phyloP scores from a whole-genome alignment of 2,888 invertebrate species.

The Pyrrhosoma nymphula region DNA sequence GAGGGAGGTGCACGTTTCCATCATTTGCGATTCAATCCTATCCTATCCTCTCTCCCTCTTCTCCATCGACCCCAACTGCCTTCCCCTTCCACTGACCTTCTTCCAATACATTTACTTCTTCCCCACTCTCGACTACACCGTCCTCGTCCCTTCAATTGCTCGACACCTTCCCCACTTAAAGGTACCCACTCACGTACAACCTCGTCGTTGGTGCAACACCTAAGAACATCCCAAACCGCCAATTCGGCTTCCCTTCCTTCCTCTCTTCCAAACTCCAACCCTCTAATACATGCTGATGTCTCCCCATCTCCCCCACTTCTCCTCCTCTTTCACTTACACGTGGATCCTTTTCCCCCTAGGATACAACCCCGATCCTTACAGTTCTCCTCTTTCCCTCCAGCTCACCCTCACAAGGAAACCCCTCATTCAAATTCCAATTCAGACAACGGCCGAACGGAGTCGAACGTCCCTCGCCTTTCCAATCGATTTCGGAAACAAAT shows the following conservation, averaged over 20 bases:
- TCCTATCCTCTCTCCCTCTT: too few relatives aligned
- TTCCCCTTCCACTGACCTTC: background rate
- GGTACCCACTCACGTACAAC: background rate
- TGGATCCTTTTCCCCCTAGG: background rate
- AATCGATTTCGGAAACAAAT: background rate
- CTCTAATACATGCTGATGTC: background rate
- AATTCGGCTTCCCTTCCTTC: background rate
- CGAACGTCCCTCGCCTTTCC: background rate
- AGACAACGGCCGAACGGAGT: background rate
- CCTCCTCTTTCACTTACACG: background rate
- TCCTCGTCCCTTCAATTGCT: background rate
- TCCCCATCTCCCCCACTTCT: background rate
- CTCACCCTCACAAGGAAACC: background rate
- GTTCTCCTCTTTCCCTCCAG: background rate
- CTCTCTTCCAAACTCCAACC: background rate
- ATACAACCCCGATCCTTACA: background rate
- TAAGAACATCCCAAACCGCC: background rate
- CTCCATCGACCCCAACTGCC: too few relatives aligned
- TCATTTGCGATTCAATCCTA: too few relatives aligned
- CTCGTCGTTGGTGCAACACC: background rate
- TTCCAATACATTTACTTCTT: background rate
- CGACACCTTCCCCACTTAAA: background rate
- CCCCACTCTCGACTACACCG: background rate
- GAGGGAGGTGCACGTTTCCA: too few relatives aligned
- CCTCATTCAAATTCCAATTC: constrained; percentile 11